A percentile compares a stretch with the other conserved stretches of the same genome.
These are phyloP conservation scores for Acanthochromis polyacanthus DNA, from an alignment of 2,113 vertebrate genomes.

Conservation along the genomic window DNA sequence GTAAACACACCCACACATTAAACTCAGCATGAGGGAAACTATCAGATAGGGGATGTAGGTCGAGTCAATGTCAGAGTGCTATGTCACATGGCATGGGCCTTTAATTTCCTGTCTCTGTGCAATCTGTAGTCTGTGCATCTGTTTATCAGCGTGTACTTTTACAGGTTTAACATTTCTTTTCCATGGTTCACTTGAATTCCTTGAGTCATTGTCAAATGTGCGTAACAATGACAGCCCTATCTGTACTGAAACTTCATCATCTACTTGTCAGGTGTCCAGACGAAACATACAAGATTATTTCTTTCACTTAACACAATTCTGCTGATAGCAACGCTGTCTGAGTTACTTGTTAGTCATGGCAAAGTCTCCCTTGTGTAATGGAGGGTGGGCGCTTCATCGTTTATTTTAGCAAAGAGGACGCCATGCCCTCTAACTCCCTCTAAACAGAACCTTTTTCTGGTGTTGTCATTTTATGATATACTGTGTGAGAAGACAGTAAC, in stretches of 20 bases:
- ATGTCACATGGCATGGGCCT: slow-evolving; percentile 20
- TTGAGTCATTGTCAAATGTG: slow-evolving; percentile 1
- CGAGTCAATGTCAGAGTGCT: slow-evolving; percentile 57
- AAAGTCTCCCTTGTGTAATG: slow-evolving; percentile 12
- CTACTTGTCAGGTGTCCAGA: background rate
- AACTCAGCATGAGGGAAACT: slow-evolving; percentile 43
- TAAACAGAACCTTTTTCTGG: background rate
- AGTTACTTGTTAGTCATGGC: background rate
- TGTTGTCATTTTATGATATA: background rate
- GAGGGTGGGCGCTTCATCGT: background rate
- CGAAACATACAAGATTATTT: background rate
- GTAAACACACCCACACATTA: background rate
- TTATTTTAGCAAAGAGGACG: slow-evolving; percentile 1
- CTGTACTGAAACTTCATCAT: background rate
- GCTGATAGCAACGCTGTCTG: background rate
- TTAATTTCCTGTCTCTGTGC: slow-evolving; percentile 22
- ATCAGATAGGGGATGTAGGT: slow-evolving; percentile 59
- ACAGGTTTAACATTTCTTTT: slow-evolving; percentile 15
- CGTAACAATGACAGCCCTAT: too few species aligned
- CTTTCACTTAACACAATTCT: background rate
- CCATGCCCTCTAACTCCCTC: background rate
- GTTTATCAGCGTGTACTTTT: background rate
- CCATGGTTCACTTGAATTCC: background rate
- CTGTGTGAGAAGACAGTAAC: background rate
- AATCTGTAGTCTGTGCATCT: slow-evolving; percentile 7